Evolutionary conservation across 2,888 invertebrate species (phyloP), one percentile per base, ranked within the genome.

Genomic region (Minunthozetes semirufus): DNA sequence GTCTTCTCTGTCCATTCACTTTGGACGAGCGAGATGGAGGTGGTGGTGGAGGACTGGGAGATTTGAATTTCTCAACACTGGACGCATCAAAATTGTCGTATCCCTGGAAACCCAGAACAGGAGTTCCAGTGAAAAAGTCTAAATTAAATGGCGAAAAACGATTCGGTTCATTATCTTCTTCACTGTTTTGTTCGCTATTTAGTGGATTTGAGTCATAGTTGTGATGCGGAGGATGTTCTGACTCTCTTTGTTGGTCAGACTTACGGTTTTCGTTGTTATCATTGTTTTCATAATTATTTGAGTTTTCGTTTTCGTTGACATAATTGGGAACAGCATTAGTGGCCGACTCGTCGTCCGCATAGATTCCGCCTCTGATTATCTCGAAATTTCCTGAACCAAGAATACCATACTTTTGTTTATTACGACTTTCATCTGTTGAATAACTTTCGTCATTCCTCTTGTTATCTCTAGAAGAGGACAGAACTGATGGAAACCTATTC

Each of bases 321-420:
- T 73, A 68, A 68, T 76, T 63, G 17, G 22, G 19, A 29, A 61
- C 73, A 66, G 66, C 68, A 25, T 50, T 59, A 48, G 46, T 63
- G 15, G 46, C 48, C n/a, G 53, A 48, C 11, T 76, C 76, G 5
- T 50, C 59, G 3, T 76, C 74, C 8, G 42, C 19, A 59, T 74
- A 76, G 13, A 76, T 29, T n/a, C 76, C 76, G n/a, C 76, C 76
- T 5, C 61, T 27, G 6, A 76, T 73, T 1, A 76, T 61, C 74
- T 76, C 76, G 27, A 68, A 76, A 50, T 76, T 76, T 25, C 76
- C 76, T 22, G 66, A 66, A 22, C 76, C 76, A 15, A 76, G 63
- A 27, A 76, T 70, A 9, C 76, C 76, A 61, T 71, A 76, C 9
- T 68, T 56, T 13, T 71, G 56, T 25, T 75, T 70, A 11, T 9